These are phyloP conservation scores for Vireo griseus DNA, from an alignment of 2,797 vertebrate species.

Conservation along the genomic window DNA sequence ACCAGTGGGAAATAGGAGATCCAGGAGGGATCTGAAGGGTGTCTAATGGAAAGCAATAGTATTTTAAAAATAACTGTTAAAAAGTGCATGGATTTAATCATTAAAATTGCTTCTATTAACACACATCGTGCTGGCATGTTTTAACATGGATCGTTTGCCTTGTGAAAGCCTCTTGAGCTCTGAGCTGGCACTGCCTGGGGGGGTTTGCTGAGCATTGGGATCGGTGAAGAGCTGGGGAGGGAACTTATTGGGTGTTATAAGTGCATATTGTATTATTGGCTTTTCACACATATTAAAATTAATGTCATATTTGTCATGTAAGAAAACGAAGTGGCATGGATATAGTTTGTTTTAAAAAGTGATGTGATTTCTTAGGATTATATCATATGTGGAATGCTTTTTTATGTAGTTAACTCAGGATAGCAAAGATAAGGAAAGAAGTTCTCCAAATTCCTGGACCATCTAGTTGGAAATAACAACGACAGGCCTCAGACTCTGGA, in stretches of 20 bases:
- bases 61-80: slow-evolving; percentile 1
- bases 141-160: not conserved
- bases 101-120: slow-evolving; percentile 15
- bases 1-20: slow-evolving; percentile 8
- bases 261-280: too few relatives aligned
- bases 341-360: too few relatives aligned
- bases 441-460: too few relatives aligned
- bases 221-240: not conserved
- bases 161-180: not conserved
- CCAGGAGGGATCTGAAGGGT: slow-evolving; percentile 41
- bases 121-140: not conserved
- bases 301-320: too few relatives aligned
- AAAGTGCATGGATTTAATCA: slow-evolving; percentile 13
- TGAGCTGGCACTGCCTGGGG: accelerated
- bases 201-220: accelerated
- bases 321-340: too few relatives aligned
- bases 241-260: accelerated
- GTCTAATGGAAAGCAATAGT: slow-evolving; percentile 34
- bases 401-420: too few relatives aligned
- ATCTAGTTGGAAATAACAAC: too few relatives aligned
- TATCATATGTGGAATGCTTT: too few relatives aligned
- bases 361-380: too few relatives aligned
- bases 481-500: too few relatives aligned
- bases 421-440: too few relatives aligned
- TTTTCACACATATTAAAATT: too few relatives aligned